phyloP scores from a whole-genome alignment of 2,888 invertebrate species.

The Caenorhabditis sp. region DNA sequence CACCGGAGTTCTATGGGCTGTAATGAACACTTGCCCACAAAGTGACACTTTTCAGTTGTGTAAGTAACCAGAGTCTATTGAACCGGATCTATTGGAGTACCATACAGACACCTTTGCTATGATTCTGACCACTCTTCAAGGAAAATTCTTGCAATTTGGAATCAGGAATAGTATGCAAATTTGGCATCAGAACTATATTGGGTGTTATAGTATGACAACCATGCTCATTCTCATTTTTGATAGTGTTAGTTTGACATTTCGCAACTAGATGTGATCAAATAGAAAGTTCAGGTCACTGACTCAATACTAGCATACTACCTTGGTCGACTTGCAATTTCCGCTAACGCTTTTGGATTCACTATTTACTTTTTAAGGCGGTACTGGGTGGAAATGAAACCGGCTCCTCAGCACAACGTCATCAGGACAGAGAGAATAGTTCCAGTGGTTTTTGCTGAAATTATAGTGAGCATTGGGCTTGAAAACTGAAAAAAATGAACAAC shows the following conservation, averaged over 20 bases:
- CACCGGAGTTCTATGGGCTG: conserved; percentile 11
- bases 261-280: not conserved
- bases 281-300: not conserved
- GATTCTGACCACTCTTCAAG: conserved; percentile 3
- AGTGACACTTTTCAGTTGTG: conserved; percentile 14
- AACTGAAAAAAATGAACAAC: too few relatives aligned
- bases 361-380: not conserved
- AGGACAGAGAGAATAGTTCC: too few relatives aligned
- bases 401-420: not conserved
- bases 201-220: not conserved
- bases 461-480: too few relatives aligned
- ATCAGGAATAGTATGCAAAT: not conserved
- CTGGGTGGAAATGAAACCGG: not conserved
- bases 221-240: not conserved
- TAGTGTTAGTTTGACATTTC: not conserved
- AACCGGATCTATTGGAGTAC: too few relatives aligned
- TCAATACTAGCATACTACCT: not conserved
- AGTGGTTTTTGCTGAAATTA: too few relatives aligned
- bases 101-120: conserved; percentile 3
- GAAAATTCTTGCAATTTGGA: not conserved
- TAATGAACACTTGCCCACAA: conserved; percentile 2
- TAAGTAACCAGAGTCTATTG: not conserved
- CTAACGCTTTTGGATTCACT: not conserved
- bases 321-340: not conserved
- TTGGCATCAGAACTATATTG: not conserved